Evolutionary conservation across 2,113 vertebrate species (phyloP).

Genomic region (Abramis brama): DNA sequence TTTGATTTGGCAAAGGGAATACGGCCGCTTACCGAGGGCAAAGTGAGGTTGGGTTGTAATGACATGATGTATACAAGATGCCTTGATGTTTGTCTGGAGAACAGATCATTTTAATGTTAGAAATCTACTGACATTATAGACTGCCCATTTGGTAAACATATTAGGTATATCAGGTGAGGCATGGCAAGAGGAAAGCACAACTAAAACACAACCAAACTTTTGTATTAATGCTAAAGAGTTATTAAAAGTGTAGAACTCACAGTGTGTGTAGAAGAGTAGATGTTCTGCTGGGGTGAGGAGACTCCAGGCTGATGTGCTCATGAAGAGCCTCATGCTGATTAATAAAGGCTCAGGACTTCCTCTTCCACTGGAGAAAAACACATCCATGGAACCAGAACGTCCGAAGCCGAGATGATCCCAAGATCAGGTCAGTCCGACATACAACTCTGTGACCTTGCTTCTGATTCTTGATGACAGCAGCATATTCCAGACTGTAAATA

Average conservation of each 20-base stretch:
- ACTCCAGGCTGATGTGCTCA: conserved; percentile 15
- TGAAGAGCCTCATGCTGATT: background rate
- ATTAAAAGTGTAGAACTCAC: conserved; percentile 30
- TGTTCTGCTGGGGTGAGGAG: conserved; percentile 34
- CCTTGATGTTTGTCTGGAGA: conserved; percentile 20
- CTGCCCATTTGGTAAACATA: background rate
- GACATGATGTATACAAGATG: conserved; percentile 23
- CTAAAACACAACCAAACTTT: background rate
- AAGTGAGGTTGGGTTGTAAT: rapidly evolving
- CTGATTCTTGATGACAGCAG: background rate
- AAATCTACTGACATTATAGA: background rate
- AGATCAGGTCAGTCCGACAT: conserved; percentile 39
- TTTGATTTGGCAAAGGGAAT: conserved; percentile 5
- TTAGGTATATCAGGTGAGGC: no score
- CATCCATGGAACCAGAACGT: background rate
- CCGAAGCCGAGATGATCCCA: background rate
- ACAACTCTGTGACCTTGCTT: background rate
- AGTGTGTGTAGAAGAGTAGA: background rate
- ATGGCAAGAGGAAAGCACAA: no score
- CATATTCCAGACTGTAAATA: background rate
- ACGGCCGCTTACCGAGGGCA: background rate
- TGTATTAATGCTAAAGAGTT: background rate
- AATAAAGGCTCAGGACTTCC: conserved; percentile 41
- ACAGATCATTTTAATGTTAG: conserved; percentile 18
- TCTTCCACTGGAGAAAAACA: conserved; percentile 24